These are phyloP conservation scores for Meteorus cinctellus DNA, from an alignment of 2,888 invertebrate genomes.

Conservation along the genomic window DNA sequence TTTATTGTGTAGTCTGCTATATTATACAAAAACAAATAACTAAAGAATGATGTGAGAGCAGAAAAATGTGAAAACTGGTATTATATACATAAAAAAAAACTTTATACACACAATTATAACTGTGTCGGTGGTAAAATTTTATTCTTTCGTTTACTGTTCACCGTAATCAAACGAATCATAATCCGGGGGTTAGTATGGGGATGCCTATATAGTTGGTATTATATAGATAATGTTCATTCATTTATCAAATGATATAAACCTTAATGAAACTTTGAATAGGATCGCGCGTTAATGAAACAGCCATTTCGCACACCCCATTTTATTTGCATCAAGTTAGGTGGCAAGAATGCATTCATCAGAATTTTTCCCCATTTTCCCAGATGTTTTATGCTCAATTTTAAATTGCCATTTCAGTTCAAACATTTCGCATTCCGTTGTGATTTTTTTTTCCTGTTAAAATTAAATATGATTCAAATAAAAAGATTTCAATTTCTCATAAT, in stretches of 20 bases:
- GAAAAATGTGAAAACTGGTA: neutral
- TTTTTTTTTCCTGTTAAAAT: neutral
- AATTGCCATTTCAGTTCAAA: too few species aligned
- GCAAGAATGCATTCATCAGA: neutral
- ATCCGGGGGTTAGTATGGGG: neutral
- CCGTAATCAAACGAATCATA: neutral
- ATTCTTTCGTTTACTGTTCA: neutral
- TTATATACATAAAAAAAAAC: neutral
- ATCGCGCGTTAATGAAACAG: slow-evolving; percentile 2
- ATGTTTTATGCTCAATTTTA: too few species aligned
- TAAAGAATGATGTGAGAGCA: neutral
- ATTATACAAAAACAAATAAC: neutral
- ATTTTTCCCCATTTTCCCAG: neutral
- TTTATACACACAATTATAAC: neutral
- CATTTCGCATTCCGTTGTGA: neutral
- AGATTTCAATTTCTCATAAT: too few species aligned
- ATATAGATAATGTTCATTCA: slow-evolving; percentile 22
- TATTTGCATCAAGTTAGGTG: slow-evolving; percentile 5
- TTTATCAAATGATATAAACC: neutral
- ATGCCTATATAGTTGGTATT: neutral
- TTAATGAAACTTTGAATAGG: neutral
- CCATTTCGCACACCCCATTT: slow-evolving; percentile 4
- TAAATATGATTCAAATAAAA: too few species aligned
- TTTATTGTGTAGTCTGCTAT: too few species aligned
- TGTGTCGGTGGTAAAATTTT: neutral